phyloP scores from a whole-genome alignment of 2,888 invertebrate species.

The Coenonympha arcania region DNA sequence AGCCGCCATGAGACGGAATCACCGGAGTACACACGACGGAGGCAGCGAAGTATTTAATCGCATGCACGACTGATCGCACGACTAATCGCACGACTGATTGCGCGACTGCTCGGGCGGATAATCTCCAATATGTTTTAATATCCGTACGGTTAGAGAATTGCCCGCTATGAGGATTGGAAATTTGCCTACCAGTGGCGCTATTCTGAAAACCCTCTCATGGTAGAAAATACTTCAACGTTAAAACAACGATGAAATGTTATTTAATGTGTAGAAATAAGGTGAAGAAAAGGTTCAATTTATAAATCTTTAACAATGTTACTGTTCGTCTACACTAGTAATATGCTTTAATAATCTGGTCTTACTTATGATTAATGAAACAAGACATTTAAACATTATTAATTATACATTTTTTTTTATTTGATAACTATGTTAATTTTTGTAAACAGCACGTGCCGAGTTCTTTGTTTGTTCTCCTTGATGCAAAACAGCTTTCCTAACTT shows the following conservation, averaged over 20 bases:
- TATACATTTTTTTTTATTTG: too few relatives aligned
- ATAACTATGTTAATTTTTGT: too few relatives aligned
- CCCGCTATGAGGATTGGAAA: conserved; percentile 6
- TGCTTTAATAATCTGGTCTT: too few relatives aligned
- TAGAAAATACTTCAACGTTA: background rate
- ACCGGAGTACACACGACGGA: conserved; percentile 14
- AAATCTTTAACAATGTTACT: too few relatives aligned
- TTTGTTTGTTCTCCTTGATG: too few relatives aligned
- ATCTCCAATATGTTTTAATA: conserved; percentile 38
- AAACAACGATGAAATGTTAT: background rate
- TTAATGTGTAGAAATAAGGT: too few relatives aligned
- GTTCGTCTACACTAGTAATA: too few relatives aligned
- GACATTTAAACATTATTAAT: too few relatives aligned
- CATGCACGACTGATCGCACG: conserved; percentile 36
- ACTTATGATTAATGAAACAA: too few relatives aligned
- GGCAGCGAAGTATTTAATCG: conserved; percentile 32
- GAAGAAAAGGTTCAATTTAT: too few relatives aligned
- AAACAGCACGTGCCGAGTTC: too few relatives aligned
- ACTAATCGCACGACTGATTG: conserved; percentile 37
- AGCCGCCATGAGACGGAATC: conserved; percentile 7
- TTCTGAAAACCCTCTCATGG: background rate
- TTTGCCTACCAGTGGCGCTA: background rate
- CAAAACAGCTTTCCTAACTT: too few relatives aligned
- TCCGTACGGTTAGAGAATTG: conserved; percentile 10
- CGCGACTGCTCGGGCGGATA: conserved; percentile 33